Percentiles rank a stretch among this genome's conserved stretches.
Conservation (phyloP, 2,113 vertebrate genomes). For the Ochotona curzoniae region DNA sequence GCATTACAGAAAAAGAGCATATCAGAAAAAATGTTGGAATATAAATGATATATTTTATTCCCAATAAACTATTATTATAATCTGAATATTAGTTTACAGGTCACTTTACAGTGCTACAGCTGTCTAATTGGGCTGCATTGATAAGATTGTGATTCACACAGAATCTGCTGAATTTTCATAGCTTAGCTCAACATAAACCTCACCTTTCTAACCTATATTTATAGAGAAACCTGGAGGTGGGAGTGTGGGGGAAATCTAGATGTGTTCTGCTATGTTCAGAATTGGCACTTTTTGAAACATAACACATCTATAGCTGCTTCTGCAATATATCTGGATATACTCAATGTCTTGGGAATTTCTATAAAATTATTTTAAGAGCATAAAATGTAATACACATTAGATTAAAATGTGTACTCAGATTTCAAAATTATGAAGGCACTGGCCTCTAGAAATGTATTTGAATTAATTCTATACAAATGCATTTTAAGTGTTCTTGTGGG, state of each 20-base stretch:
- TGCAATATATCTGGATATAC: not conserved
- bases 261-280: not conserved
- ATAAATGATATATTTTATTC: not conserved
- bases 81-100: not conserved
- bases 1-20: not conserved
- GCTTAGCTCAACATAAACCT: not conserved
- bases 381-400: not conserved
- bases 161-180: not conserved
- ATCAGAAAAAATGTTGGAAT: not conserved
- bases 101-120: not conserved
- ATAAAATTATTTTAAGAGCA: not conserved
- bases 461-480: not conserved
- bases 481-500: not conserved
- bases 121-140: not conserved
- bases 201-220: slow-evolving; percentile 34
- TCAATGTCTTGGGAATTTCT: not conserved
- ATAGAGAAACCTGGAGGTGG: not conserved
- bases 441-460: not conserved
- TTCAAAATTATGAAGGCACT: not conserved
- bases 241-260: not conserved
- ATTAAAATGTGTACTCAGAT: slow-evolving; percentile 25
- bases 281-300: slow-evolving; percentile 14
- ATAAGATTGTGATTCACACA: not conserved
- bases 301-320: not conserved
- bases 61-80: not conserved